These are phyloP conservation scores for Stomatorhinus walkeri DNA, from an alignment of 2,797 vertebrate genomes.

Conservation along the genomic window DNA sequence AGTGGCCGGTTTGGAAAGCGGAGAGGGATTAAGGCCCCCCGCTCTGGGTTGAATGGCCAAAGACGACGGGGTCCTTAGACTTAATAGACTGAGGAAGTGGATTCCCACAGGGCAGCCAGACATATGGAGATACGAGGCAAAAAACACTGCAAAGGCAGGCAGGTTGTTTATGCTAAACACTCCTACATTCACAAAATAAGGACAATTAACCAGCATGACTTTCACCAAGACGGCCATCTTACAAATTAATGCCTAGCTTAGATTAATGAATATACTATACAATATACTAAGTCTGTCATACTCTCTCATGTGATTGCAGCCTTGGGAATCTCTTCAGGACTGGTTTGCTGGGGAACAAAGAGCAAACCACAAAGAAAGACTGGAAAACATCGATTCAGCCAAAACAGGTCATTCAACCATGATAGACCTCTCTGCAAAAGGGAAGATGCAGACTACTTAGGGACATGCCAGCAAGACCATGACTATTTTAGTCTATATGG, in stretches of 20 bases:
- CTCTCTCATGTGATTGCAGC: background rate
- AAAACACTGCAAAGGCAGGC: background rate
- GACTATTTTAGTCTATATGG: background rate
- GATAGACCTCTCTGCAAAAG: background rate
- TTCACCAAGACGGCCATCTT: background rate
- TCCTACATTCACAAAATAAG: background rate
- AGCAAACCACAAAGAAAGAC: background rate
- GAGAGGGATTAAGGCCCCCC: slow-evolving; percentile 35
- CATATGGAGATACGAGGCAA: background rate
- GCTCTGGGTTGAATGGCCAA: slow-evolving; percentile 20
- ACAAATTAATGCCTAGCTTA: background rate
- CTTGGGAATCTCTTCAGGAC: background rate
- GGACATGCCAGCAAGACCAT: no score
- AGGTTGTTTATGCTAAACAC: background rate
- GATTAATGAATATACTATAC: background rate
- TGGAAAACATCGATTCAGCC: background rate
- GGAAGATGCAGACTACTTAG: background rate
- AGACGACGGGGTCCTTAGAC: slow-evolving; percentile 43
- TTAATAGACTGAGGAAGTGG: slow-evolving; percentile 23
- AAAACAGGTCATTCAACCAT: background rate
- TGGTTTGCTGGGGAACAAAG: slow-evolving; percentile 13
- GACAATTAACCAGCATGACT: background rate
- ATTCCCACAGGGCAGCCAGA: background rate
- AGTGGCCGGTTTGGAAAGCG: slow-evolving; percentile 24
- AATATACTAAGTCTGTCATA: background rate